These are phyloP conservation scores for Tolmerus cingulatus DNA, from an alignment of 2,888 invertebrate genomes.

Conservation along the genomic window DNA sequence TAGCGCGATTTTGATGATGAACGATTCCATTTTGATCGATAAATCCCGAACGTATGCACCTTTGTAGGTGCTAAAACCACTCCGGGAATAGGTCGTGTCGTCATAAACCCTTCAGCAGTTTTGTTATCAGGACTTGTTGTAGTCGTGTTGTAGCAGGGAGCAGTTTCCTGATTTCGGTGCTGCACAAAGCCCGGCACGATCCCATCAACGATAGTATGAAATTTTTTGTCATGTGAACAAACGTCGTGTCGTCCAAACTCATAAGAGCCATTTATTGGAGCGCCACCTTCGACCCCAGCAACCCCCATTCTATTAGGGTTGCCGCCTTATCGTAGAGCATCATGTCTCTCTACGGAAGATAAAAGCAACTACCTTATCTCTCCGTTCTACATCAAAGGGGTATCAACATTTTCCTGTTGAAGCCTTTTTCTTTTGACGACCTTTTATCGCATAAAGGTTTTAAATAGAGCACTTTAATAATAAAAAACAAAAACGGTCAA, in stretches of 20 bases:
- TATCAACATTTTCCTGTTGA: no score
- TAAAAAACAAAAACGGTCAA: no score
- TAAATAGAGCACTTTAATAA: no score
- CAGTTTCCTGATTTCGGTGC: background rate
- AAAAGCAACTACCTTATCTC: no score
- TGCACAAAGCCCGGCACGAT: background rate
- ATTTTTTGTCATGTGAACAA: background rate
- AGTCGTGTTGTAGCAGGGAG: background rate
- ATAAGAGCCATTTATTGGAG: background rate
- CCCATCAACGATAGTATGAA: background rate
- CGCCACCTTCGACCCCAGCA: background rate
- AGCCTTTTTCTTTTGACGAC: no score
- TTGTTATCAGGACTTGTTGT: background rate
- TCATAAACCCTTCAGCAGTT: background rate
- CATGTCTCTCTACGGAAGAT: background rate
- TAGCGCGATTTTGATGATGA: background rate
- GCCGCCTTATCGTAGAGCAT: background rate
- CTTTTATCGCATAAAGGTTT: no score
- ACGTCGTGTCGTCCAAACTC: background rate
- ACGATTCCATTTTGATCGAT: background rate
- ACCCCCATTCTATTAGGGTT: no score
- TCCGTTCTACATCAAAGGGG: no score
- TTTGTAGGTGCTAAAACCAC: background rate
- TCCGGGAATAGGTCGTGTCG: background rate
- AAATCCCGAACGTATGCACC: background rate